Evolutionary conservation across 2,797 vertebrate species (phyloP).

Genomic region (Acipenser oxyrinchus): DNA sequence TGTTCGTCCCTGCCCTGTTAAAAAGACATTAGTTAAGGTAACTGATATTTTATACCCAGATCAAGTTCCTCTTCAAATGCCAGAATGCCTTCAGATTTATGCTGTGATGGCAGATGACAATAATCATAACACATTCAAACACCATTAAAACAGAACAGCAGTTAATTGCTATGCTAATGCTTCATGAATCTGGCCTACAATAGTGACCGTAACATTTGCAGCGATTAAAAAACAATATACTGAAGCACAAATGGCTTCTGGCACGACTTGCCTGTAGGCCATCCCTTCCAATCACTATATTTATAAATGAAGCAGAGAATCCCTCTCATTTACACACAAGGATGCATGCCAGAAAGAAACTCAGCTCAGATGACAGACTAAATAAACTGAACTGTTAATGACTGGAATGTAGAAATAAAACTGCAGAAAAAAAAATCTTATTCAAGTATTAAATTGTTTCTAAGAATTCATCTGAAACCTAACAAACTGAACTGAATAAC

Average conservation of each 20-base stretch:
- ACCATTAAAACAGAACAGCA: background rate
- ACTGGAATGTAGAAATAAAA: too few relatives aligned
- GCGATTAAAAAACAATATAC: conserved; percentile 23
- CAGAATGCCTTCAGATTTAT: too few relatives aligned
- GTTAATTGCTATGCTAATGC: background rate
- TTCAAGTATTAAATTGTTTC: too few relatives aligned
- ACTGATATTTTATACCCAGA: too few relatives aligned
- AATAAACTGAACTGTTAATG: background rate
- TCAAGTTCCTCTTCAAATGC: too few relatives aligned
- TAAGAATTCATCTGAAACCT: too few relatives aligned
- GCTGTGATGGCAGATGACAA: too few relatives aligned
- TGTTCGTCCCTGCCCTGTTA: too few relatives aligned
- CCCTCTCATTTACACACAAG: conserved; percentile 7
- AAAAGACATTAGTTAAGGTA: too few relatives aligned
- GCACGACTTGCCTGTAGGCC: background rate
- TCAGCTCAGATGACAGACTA: conserved; percentile 1
- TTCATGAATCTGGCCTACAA: conserved; percentile 3
- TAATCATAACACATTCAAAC: too few relatives aligned
- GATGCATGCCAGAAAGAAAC: conserved; percentile 9
- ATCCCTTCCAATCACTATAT: background rate
- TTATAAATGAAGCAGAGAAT: background rate
- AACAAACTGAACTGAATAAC: too few relatives aligned
- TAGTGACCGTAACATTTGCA: conserved; percentile 17
- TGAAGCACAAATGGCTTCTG: conserved; percentile 7
- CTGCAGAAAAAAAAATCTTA: too few relatives aligned